A percentile compares a stretch with the other conserved stretches of the same genome.
Evolutionary conservation across 2,888 invertebrate species (phyloP).

Genomic region (Panzeria rudis): DNA sequence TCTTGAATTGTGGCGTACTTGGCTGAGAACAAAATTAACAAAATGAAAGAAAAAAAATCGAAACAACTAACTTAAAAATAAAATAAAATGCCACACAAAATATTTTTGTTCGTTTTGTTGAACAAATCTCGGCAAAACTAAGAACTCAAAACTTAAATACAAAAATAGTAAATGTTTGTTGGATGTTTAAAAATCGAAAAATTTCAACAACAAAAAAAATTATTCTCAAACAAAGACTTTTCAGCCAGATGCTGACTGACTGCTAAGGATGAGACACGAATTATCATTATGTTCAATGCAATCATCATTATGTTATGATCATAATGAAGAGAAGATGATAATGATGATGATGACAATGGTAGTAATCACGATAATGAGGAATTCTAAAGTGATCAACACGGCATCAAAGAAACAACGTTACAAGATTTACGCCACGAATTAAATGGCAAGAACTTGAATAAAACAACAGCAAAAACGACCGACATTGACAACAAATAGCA

Average conservation of each 20-base stretch:
- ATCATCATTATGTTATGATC: slow-evolving; percentile 33
- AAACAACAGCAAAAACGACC: slow-evolving; percentile 23
- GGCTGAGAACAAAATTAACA: slow-evolving; percentile 39
- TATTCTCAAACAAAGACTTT: slow-evolving; percentile 28
- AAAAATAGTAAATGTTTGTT: slow-evolving; percentile 47
- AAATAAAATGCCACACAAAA: slow-evolving; percentile 59
- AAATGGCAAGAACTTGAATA: slow-evolving; percentile 61
- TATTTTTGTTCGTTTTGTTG: slow-evolving; percentile 16
- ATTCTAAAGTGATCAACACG: slow-evolving; percentile 61
- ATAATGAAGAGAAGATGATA: neutral
- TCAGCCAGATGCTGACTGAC: slow-evolving; percentile 56
- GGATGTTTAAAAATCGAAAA: slow-evolving; percentile 51
- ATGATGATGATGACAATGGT: slow-evolving; percentile 32
- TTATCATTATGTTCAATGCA: slow-evolving; percentile 37
- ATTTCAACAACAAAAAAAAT: slow-evolving; percentile 6
- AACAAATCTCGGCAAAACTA: slow-evolving; percentile 49
- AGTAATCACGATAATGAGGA: slow-evolving; percentile 53
- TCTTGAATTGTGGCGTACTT: slow-evolving; percentile 56
- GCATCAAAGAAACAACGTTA: slow-evolving; percentile 55
- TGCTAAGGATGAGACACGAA: slow-evolving; percentile 49
- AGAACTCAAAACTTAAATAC: slow-evolving; percentile 24
- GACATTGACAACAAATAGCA: slow-evolving; percentile 12
- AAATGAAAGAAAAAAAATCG: slow-evolving; percentile 2
- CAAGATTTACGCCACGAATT: slow-evolving; percentile 72
- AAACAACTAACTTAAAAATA: slow-evolving; percentile 36